Evolutionary conservation across 2,113 vertebrate genomes (phyloP).

Genomic region (Condylura cristata): DNA sequence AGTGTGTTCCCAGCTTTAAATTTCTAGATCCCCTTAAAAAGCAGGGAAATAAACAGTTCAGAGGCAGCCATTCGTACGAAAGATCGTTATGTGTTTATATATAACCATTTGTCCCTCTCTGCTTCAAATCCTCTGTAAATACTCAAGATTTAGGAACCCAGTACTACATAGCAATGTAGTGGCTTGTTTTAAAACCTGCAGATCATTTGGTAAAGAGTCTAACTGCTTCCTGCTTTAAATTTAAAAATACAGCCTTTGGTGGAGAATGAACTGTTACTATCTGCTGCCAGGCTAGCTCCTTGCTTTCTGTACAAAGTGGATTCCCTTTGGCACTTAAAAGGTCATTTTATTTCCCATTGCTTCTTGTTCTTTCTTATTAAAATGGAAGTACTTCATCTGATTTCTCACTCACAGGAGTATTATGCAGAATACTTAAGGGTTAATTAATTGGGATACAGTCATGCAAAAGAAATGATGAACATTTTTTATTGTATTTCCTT

Average conservation of each 20-base stretch:
- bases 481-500: constrained; percentile 48
- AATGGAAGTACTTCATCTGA: background rate
- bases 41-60: background rate
- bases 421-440: constrained; percentile 42
- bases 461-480: background rate
- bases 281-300: background rate
- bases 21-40: constrained; percentile 30
- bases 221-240: constrained; percentile 13
- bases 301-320: background rate
- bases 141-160: constrained; percentile 44
- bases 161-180: background rate
- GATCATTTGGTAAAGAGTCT: background rate
- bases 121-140: constrained; percentile 43
- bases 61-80: background rate
- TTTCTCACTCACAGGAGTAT: background rate
- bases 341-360: constrained; percentile 46
- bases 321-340: background rate
- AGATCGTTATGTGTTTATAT: background rate
- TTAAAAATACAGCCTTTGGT: background rate
- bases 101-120: background rate
- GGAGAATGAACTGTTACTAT: background rate
- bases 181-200: constrained; percentile 46
- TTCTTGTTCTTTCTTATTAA: background rate
- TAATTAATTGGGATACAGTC: constrained; percentile 60
- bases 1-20: background rate